Evolutionary conservation across 2,113 vertebrate genomes (phyloP), one percentile per base, ranked within the genome.

Genomic region (Chaetura pelagica): DNA sequence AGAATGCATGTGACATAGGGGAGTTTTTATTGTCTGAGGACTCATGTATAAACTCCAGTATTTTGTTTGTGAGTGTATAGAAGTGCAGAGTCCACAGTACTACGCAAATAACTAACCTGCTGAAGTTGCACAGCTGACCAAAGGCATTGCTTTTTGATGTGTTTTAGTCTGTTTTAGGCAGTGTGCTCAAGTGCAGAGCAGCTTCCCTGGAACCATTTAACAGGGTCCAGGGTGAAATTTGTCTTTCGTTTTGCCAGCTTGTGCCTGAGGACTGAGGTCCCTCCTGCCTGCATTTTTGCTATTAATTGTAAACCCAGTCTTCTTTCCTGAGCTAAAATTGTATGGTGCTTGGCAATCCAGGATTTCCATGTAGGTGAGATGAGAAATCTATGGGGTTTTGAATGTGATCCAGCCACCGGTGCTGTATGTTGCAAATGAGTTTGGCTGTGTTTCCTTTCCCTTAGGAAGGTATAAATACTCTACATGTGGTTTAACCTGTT

Each of bases 251-350:
- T 71, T 82, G 29, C 46, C 63, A 67, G 32, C 16, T 79, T 32
- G 42, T 12, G 5, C 58, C 46, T 76, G 82, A 74, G 46, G 18
- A 4, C 27, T 55, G 21, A 68, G 51, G 42, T 79, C 22, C 15
- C 24, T 57, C 20, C 27, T 87, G 32, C 23, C 20, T 76, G 6
- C 12, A 1, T 59, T 91, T 38, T 55, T 76, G 34, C 42, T 34
- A 0, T 8, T 4, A 2, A 2, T 1, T 4, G 7, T 30, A 54
- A 82, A 48, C 8, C 35, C 3, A 2, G 24, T 44, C 10, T 9
- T 62, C 42, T 64, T 51, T 46, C 20, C 59, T 9, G 14, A 68
- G 68, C 40, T 42, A 4, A 24, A 27, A 22, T 19, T n/a, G 13
- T 1, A 0, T 42, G 44, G 38, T 3, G 1, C 5, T 71, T 24